These are phyloP conservation scores for Hyphantria cunea DNA, from an alignment of 1,140 invertebrate genomes.

Conservation along the genomic window DNA sequence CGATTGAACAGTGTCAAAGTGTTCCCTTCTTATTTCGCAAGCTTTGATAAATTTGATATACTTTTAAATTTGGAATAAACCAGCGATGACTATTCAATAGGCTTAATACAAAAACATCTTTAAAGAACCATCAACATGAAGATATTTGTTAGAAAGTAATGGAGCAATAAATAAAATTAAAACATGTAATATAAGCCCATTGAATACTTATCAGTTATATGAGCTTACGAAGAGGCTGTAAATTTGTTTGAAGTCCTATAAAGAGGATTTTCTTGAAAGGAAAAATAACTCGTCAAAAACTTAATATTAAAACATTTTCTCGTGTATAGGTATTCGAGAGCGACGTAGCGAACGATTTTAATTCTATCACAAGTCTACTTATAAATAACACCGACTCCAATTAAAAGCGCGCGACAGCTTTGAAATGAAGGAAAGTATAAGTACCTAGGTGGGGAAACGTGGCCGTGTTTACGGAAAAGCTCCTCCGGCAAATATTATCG, in stretches of 20 bases:
- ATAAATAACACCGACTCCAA: constrained; percentile 68
- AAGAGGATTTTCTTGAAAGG: constrained; percentile 59
- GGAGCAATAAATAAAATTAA: constrained; percentile 27
- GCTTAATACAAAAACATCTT: not conserved
- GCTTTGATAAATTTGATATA: not conserved
- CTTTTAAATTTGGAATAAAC: not conserved
- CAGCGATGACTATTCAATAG: not conserved
- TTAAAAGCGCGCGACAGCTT: constrained; percentile 75
- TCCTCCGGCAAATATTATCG: constrained; percentile 79
- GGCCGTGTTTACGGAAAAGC: constrained; percentile 77
- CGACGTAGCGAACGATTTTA: constrained; percentile 72
- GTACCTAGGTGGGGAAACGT: constrained; percentile 70
- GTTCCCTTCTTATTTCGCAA: not conserved
- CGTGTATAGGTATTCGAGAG: constrained; percentile 55
- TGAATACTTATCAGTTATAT: constrained; percentile 29
- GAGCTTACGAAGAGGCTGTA: constrained; percentile 40
- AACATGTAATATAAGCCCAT: constrained; percentile 27
- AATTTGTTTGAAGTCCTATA: constrained; percentile 67
- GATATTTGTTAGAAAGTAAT: constrained; percentile 10
- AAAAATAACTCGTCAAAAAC: constrained; percentile 61
- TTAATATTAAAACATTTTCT: constrained; percentile 71
- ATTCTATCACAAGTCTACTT: constrained; percentile 77
- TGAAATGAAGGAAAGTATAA: constrained; percentile 71
- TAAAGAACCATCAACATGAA: constrained; percentile 1
- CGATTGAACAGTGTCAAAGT: constrained; percentile 2